These are phyloP conservation scores for Blastobasis lacticolella DNA, from an alignment of 2,888 invertebrate genomes.

Conservation along the genomic window DNA sequence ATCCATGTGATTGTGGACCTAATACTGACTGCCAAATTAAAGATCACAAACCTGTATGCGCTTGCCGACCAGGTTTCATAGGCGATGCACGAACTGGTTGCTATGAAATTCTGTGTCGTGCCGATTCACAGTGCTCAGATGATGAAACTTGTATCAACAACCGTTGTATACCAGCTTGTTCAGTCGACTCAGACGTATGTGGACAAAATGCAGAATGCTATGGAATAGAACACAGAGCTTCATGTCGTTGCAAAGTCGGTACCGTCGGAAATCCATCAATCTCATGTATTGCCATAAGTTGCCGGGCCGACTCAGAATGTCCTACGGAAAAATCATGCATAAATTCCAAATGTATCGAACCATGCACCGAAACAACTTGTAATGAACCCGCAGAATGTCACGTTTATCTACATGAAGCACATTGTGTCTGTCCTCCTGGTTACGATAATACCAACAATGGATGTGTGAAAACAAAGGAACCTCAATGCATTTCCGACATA, in stretches of 20 bases:
- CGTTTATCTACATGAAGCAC: slow-evolving; percentile 82
- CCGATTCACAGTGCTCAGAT: slow-evolving; percentile 84
- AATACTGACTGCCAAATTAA: slow-evolving; percentile 89
- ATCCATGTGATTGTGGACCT: slow-evolving; percentile 90
- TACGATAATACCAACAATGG: slow-evolving; percentile 77
- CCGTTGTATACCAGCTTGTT: slow-evolving; percentile 87
- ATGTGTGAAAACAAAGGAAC: slow-evolving; percentile 74
- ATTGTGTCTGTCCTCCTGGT: slow-evolving; percentile 88
- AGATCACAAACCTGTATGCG: slow-evolving; percentile 90
- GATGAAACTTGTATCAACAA: slow-evolving; percentile 89
- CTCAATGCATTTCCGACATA: slow-evolving; percentile 82
- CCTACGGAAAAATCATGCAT: slow-evolving; percentile 86
- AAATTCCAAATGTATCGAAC: slow-evolving; percentile 84
- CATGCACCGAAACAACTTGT: slow-evolving; percentile 83
- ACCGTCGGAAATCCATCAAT: slow-evolving; percentile 86
- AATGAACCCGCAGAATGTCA: slow-evolving; percentile 83
- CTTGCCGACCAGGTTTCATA: slow-evolving; percentile 86
- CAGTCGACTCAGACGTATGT: slow-evolving; percentile 80
- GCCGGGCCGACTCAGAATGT: slow-evolving; percentile 86
- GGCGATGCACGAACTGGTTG: slow-evolving; percentile 91
- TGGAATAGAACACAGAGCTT: slow-evolving; percentile 84
- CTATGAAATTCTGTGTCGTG: slow-evolving; percentile 81
- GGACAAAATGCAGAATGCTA: slow-evolving; percentile 86
- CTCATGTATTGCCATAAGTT: slow-evolving; percentile 86
- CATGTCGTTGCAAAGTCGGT: slow-evolving; percentile 89